phyloP scores from a whole-genome alignment of 2,797 vertebrate genomes.

The Acanthurus tractus region DNA sequence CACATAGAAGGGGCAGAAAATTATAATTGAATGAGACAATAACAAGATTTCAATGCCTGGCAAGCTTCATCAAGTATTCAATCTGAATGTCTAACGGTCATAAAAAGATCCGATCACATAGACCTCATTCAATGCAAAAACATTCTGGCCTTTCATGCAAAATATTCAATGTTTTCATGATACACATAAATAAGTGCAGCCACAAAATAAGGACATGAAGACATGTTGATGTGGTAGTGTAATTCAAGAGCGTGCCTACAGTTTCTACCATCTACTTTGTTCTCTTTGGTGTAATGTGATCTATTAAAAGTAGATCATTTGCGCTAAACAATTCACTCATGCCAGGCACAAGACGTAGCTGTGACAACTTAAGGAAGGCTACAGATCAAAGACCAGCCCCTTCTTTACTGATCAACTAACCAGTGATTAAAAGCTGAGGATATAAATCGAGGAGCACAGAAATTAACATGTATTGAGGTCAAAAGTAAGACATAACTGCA shows the following conservation, averaged over 20 bases:
- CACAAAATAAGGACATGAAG: slow-evolving; percentile 28
- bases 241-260: slow-evolving; percentile 36
- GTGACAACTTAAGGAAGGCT: slow-evolving; percentile 63
- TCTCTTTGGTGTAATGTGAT: slow-evolving; percentile 85
- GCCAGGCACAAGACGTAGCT: slow-evolving; percentile 78
- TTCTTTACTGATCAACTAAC: not conserved
- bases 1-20: not conserved
- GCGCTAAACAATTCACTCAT: slow-evolving; percentile 59
- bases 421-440: slow-evolving; percentile 1
- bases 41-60: not conserved
- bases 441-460: not conserved
- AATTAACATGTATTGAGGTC: not conserved
- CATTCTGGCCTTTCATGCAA: slow-evolving; percentile 29
- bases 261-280: slow-evolving; percentile 43
- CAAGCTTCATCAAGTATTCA: not conserved
- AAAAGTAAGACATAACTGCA: slow-evolving; percentile 35
- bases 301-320: slow-evolving; percentile 61
- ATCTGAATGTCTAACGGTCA: not conserved
- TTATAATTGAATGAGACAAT: not conserved
- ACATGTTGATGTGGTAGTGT: slow-evolving; percentile 19
- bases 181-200: slow-evolving; percentile 2
- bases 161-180: slow-evolving; percentile 24
- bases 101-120: not conserved
- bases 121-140: not conserved
- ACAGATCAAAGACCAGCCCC: slow-evolving; percentile 43